Percentiles rank a stretch among this genome's conserved stretches.
These are phyloP conservation scores for Vulpes lagopus DNA, from an alignment of 2,113 vertebrate species.

Conservation along the genomic window DNA sequence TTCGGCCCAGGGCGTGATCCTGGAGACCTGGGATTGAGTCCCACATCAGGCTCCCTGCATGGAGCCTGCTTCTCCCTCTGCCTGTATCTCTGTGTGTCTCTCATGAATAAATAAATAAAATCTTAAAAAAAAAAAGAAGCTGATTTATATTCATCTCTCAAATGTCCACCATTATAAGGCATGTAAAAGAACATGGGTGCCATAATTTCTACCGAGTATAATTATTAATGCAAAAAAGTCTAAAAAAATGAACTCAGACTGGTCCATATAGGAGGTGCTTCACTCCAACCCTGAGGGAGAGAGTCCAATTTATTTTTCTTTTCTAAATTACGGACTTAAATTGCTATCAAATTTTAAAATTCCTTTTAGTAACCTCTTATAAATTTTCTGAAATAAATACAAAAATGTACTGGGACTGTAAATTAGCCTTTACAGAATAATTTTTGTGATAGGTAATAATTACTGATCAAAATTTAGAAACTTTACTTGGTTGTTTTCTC, in stretches of 20 bases:
- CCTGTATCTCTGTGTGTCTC: no score
- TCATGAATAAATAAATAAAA: no score
- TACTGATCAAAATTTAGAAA: slow-evolving; percentile 30
- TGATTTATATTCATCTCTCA: slow-evolving; percentile 49
- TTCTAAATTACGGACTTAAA: not conserved
- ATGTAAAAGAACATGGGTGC: not conserved
- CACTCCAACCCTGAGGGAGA: not conserved
- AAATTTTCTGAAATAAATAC: slow-evolving; percentile 50
- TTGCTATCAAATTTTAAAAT: slow-evolving; percentile 2
- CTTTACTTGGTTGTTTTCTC: slow-evolving; percentile 24
- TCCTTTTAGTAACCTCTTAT: slow-evolving; percentile 10
- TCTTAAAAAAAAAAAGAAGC: not conserved
- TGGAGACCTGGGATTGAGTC: no score
- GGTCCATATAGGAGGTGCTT: not conserved
- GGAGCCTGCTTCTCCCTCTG: no score
- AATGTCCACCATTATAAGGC: not conserved
- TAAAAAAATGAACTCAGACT: not conserved
- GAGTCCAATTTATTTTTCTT: slow-evolving; percentile 35
- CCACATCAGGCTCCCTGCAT: no score
- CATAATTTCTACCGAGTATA: slow-evolving; percentile 37
- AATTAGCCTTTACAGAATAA: not conserved
- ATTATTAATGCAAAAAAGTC: slow-evolving; percentile 6
- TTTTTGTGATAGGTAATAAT: slow-evolving; percentile 2
- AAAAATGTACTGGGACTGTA: not conserved
- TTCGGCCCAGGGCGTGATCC: no score